Conservation (phyloP, 2,797 vertebrate species). For the Ctenopoma kingsleyae region DNA sequence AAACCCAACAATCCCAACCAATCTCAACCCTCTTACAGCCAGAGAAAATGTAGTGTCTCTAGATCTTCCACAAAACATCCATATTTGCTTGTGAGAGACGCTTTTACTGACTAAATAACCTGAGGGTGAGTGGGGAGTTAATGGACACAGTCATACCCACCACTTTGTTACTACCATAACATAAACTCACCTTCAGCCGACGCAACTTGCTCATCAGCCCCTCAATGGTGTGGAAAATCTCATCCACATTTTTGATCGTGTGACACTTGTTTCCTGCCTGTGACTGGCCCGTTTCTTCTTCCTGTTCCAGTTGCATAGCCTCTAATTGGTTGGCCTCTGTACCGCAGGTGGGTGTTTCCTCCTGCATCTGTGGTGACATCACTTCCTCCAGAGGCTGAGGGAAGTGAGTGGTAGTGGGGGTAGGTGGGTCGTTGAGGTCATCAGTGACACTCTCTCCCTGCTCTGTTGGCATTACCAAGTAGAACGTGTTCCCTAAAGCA, state of each 20-base stretch:
- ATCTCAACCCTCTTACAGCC: too few relatives aligned
- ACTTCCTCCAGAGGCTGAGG: slow-evolving; percentile 51
- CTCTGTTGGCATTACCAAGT: slow-evolving; percentile 82
- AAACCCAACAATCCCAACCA: too few relatives aligned
- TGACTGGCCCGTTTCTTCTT: slow-evolving; percentile 44
- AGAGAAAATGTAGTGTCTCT: too few relatives aligned
- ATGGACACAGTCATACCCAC: not conserved
- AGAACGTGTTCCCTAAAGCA: slow-evolving; percentile 83
- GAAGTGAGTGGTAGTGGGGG: slow-evolving; percentile 48
- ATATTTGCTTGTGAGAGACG: too few relatives aligned
- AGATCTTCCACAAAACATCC: too few relatives aligned
- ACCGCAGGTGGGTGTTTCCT: slow-evolving; percentile 3
- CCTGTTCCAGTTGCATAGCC: slow-evolving; percentile 27
- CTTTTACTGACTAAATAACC: too few relatives aligned
- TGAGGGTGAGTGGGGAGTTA: not conserved
- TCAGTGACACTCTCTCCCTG: slow-evolving; percentile 79
- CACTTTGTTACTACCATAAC: too few relatives aligned
- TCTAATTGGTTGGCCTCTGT: slow-evolving; percentile 35
- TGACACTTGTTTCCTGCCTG: slow-evolving; percentile 56
- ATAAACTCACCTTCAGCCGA: slow-evolving; percentile 76
- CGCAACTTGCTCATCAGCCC: slow-evolving; percentile 81
- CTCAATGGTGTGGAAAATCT: slow-evolving; percentile 84
- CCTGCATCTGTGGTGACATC: slow-evolving; percentile 20
- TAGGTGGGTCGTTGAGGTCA: slow-evolving; percentile 60
- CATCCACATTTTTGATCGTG: slow-evolving; percentile 81